Evolutionary conservation across 92 coral and sea anemone genomes (phyloP), one percentile per base, ranked within the genome.

Genomic region (Blastomussa wellsi): DNA sequence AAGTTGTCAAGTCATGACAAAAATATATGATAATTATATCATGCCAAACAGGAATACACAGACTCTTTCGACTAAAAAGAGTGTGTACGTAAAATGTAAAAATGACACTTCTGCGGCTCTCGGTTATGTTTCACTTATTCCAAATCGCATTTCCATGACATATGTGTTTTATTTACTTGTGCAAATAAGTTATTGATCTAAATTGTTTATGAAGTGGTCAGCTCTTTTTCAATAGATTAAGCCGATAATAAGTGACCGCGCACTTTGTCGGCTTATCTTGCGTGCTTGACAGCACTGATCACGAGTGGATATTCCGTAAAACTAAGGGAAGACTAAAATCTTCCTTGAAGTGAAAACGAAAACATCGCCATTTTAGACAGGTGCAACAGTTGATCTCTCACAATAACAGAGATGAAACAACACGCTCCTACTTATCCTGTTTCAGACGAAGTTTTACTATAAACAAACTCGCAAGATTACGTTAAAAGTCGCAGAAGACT

Each of bases 1-100:
- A 74, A 74, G 80, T 74, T 74, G 62, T 75, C 75, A 74, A 29
- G 73, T 71, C 86, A 51, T 70, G 79, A 62, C 68, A 83, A 83
- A 37, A 62, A 64, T 74, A 74, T 73, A 57, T 62, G 80, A 74
- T 74, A 73, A 74, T 74, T 60, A 60, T 74, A 47, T 52, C 86
- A 72, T 71, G 49, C 24, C 72, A 2, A 24, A 82, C 69, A 51
- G 31, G 36, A 82, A 82, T 14, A 35, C 13, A 38, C 31, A 26
- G 12, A 35, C 59, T 37, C 19, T 35, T 53, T 36, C 7, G 67
- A 37, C 48, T 52, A 26, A 51, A 39, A 9, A 13, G n/a, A 47
- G 31, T 11, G 37, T 15, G 29, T n/a, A n/a, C n/a, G n/a, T 72
- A 20, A 77, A 77, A 16, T 2, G 47, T 35, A 52, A 24, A 71